Evolutionary conservation across 2,888 invertebrate species (phyloP), one percentile per base, ranked within the genome.

Genomic region (Chrysomela aeneicollis): DNA sequence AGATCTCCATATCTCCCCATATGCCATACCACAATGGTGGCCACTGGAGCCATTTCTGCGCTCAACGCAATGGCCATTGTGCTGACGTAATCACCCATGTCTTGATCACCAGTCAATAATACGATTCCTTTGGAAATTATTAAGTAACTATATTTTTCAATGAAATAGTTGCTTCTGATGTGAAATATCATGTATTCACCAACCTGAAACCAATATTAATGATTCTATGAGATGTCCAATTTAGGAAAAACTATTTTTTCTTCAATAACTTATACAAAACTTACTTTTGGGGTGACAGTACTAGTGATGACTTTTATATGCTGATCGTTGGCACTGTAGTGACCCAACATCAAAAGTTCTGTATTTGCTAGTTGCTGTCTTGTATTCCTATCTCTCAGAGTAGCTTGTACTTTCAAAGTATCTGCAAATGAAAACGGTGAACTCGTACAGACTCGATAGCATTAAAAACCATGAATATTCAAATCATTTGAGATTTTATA

Each of bases 161-260:
- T 88, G 84, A 89, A 94, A 82, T 92, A 95, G 82, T 97, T 97
- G 63, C 94, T 92, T 73, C 94, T 90, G 21, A 98, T 93, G 79
- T 97, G 97, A 80, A 98, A 93, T 63, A 98, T 91, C 76, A 97
- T 92, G 80, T 96, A 97, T 81, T 97, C 94, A 30, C 97, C 97
- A 15, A 97, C 95, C 87, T 93, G 83, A 71, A 72, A 37, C 17
- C 18, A n/a, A 42, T 26, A 50, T 21, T 15, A 35, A 18, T 4
- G 9, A 37, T 32, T n/a, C n/a, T n/a, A n/a, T n/a, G 12, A 18
- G 3, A 50, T 50, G 15, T 17, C 1, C 21, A 42, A n/a, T 17
- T 9, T 17, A 26, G 26, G 5, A 18, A 17, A 19, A 46, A 21
- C 26, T 47, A 58, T 47, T 1, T 32, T 18, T 17, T 17, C 22